These are phyloP conservation scores for Ariopsis seemanni DNA, from an alignment of 2,113 vertebrate species.

Conservation along the genomic window DNA sequence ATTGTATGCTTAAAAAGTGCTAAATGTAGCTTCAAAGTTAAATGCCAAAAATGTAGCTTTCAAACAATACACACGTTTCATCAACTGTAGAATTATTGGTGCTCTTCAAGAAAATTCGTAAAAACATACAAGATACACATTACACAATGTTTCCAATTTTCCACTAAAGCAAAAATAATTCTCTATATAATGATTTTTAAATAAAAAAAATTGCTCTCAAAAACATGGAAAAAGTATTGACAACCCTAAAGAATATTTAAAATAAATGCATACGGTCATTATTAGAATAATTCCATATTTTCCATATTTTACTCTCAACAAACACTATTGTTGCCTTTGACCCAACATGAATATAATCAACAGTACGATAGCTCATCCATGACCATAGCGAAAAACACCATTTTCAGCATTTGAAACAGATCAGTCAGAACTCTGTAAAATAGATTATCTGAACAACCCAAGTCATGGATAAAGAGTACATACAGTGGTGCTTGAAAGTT, in stretches of 20 bases:
- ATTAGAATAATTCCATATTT: not conserved
- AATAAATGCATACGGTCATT: not conserved
- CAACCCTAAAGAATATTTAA: not conserved
- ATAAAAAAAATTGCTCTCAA: not conserved
- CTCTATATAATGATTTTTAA: not conserved
- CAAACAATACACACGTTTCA: not conserved
- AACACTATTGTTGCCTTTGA: too few relatives aligned
- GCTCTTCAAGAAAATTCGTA: not conserved
- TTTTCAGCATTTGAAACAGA: not conserved
- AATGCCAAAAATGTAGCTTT: constrained; percentile 11
- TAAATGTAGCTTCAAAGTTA: constrained; percentile 17
- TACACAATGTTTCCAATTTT: not conserved
- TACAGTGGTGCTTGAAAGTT: not conserved
- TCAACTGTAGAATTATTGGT: not conserved
- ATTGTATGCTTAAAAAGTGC: constrained; percentile 10
- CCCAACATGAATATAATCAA: not conserved
- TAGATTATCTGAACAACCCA: not conserved
- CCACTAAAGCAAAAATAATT: not conserved
- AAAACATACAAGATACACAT: not conserved
- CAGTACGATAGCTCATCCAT: not conserved
- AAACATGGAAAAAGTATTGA: not conserved
- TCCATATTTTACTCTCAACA: not conserved
- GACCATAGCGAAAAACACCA: not conserved
- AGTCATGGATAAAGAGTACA: not conserved
- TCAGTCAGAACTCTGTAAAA: not conserved